Percentiles rank a stretch among this genome's conserved stretches.
These are phyloP conservation scores for Caenorhabditis sulstoni DNA, from an alignment of 2,888 invertebrate species.

Conservation along the genomic window DNA sequence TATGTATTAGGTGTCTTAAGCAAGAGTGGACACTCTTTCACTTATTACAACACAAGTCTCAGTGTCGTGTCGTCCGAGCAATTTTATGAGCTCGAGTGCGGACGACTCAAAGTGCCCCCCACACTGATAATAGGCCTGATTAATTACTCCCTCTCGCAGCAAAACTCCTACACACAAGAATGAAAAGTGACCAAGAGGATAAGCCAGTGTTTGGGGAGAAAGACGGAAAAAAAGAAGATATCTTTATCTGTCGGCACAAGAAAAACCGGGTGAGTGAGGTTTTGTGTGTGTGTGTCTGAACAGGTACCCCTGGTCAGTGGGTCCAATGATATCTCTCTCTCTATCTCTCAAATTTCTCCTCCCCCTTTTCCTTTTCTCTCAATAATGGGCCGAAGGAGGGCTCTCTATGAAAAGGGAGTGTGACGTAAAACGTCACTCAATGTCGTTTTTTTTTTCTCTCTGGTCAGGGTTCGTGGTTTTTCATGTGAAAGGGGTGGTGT, in stretches of 20 bases:
- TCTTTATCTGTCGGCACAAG: conserved; percentile 17
- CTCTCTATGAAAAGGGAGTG: neutral
- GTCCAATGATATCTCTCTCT: conserved; percentile 30
- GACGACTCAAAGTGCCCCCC: neutral
- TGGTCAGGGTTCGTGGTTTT: too few species aligned
- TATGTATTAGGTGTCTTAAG: conserved; percentile 26
- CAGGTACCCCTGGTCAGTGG: conserved; percentile 17
- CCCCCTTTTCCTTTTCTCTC: neutral
- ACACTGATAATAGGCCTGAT: conserved; percentile 45
- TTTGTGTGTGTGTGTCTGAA: conserved; percentile 28
- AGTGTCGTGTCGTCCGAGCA: conserved; percentile 18
- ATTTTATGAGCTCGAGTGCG: conserved; percentile 36
- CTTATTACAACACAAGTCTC: conserved; percentile 19
- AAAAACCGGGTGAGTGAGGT: too few species aligned
- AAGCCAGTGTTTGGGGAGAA: conserved; percentile 16
- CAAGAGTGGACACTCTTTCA: neutral
- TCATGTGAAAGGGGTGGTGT: too few species aligned
- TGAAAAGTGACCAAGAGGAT: conserved; percentile 18
- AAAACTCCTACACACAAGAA: neutral
- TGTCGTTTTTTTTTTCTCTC: too few species aligned
- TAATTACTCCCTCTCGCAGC: conserved; percentile 20
- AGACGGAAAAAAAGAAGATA: conserved; percentile 32
- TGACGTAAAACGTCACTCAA: conserved; percentile 6
- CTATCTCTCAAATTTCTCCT: neutral
- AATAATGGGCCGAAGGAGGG: neutral